Base-by-base conservation (phyloP, 1,140 invertebrate species). In the Macrosteles quadrilineatus region DNA sequence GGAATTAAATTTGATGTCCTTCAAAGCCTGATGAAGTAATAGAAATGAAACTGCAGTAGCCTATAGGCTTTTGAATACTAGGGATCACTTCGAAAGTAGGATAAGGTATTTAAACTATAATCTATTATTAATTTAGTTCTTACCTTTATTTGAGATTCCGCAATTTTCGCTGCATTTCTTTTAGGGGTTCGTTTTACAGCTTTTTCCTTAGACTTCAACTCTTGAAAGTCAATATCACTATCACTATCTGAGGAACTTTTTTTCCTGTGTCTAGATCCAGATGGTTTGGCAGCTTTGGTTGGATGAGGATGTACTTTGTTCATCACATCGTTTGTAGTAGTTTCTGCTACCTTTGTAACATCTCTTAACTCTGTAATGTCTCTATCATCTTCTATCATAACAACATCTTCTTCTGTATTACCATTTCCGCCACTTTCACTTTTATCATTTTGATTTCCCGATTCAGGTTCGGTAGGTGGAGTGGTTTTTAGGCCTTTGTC, bases 61-160 rank as follows among this genome's bases (percentile, higher is more conserved):
- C n/a, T n/a, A n/a, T n/a, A n/a, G n/a, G n/a, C n/a, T n/a, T n/a
- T n/a, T n/a, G n/a, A n/a, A n/a, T n/a, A n/a, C n/a, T n/a, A n/a
- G n/a, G n/a, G n/a, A n/a, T n/a, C n/a, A n/a, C n/a, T n/a, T n/a
- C n/a, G n/a, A n/a, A n/a, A n/a, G n/a, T n/a, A n/a, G n/a, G n/a
- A n/a, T n/a, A n/a, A n/a, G n/a, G n/a, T n/a, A n/a, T n/a, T n/a
- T n/a, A n/a, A n/a, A n/a, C n/a, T n/a, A n/a, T n/a, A n/a, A n/a
- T n/a, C n/a, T n/a, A n/a, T n/a, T n/a, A n/a, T n/a, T n/a, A n/a
- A n/a, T n/a, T n/a, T n/a, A n/a, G n/a, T 55, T 40, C 45, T 69
- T 73, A 79, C 78, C 75, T 75, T 77, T 31, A 78, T 78, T 68
- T 76, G 74, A 67, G 71, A 73, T 59, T 75, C 76, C 9, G 77